Conservation (phyloP, 2,888 invertebrate species). For the Sericinus montela region DNA sequence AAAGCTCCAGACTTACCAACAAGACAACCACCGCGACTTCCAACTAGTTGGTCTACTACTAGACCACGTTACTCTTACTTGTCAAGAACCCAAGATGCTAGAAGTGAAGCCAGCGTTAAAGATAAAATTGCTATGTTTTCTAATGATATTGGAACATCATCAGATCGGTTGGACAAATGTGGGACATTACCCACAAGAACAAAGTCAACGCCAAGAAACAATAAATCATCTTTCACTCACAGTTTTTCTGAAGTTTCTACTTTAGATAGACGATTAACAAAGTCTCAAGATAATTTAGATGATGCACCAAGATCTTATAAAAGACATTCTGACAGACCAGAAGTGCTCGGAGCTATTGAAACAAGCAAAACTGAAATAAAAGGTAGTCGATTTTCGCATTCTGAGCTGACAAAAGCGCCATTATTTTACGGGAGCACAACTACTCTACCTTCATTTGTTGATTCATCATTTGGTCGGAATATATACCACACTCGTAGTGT, state of each 20-base stretch:
- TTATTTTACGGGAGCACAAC: conserved; percentile 70
- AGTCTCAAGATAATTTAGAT: conserved; percentile 74
- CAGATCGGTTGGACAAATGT: conserved; percentile 64
- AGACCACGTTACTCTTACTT: conserved; percentile 62
- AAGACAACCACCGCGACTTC: conserved; percentile 54
- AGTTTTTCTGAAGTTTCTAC: conserved; percentile 58
- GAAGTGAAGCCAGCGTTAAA: conserved; percentile 88
- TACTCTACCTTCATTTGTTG: conserved; percentile 50
- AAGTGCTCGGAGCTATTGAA: conserved; percentile 76
- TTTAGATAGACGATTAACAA: conserved; percentile 66
- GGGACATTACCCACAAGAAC: conserved; percentile 57
- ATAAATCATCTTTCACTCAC: conserved; percentile 41
- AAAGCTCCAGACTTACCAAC: conserved; percentile 61
- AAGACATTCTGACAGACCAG: conserved; percentile 59
- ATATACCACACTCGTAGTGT: conserved; percentile 63
- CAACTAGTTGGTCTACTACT: conserved; percentile 45
- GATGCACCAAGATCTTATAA: conserved; percentile 65
- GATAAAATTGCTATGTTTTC: conserved; percentile 95
- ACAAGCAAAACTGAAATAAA: conserved; percentile 39
- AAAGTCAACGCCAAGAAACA: conserved; percentile 49
- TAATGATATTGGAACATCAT: conserved; percentile 61
- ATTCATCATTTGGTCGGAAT: conserved; percentile 46
- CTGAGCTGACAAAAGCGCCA: conserved; percentile 50
- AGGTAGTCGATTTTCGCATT: conserved; percentile 28
- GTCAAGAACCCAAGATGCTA: conserved; percentile 85